Conservation (phyloP, 2,113 vertebrate species). For the Uropsilus gracilis region DNA sequence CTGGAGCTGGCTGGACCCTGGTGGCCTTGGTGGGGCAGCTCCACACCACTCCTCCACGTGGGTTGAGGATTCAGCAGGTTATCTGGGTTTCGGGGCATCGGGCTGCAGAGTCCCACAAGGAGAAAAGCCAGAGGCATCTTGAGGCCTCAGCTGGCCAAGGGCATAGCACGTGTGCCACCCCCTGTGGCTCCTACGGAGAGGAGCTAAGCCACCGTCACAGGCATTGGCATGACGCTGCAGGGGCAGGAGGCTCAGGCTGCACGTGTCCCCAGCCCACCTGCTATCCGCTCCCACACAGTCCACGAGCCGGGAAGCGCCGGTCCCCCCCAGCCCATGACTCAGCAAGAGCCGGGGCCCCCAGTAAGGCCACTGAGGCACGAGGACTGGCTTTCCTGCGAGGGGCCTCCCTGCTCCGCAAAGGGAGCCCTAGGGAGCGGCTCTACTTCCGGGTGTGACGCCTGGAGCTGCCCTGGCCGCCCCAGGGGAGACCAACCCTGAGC, state of each 20-base stretch:
- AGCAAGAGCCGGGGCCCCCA: fast-evolving
- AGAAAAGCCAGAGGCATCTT: background rate
- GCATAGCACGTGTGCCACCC: fast-evolving
- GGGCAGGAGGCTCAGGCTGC: background rate
- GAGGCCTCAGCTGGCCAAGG: background rate
- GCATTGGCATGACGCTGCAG: background rate
- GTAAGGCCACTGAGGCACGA: background rate
- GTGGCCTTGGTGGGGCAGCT: background rate
- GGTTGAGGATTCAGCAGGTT: background rate
- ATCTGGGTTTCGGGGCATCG: background rate
- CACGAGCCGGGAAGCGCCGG: background rate
- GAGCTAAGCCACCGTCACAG: background rate
- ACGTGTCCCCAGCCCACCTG: background rate
- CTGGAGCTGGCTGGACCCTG: background rate
- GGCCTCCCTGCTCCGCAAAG: background rate
- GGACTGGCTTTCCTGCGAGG: background rate
- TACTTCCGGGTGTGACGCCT: background rate
- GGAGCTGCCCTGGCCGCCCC: no score
- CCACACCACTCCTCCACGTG: background rate
- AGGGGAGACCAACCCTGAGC: no score
- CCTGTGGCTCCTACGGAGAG: no score
- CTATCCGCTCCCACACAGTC: background rate
- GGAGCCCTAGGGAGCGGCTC: background rate
- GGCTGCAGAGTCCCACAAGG: background rate
- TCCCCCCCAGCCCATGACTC: fast-evolving